Evolutionary conservation across 2,888 invertebrate genomes (phyloP).

Genomic region (Hedya salicella): DNA sequence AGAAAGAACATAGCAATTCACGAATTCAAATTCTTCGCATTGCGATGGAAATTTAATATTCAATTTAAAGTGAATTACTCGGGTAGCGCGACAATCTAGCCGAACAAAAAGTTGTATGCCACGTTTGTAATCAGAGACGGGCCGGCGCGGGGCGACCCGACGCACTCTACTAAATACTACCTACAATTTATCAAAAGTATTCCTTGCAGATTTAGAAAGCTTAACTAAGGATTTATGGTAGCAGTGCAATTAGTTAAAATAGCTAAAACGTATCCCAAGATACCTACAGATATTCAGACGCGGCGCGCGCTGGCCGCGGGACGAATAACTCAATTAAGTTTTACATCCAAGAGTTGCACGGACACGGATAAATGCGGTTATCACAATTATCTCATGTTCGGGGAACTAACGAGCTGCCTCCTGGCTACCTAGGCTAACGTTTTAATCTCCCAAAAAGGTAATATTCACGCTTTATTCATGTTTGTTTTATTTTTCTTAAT

Average conservation of each 20-base stretch:
- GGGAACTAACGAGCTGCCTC: constrained; percentile 62
- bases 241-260: constrained; percentile 43
- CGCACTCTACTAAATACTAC: constrained; percentile 23
- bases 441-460: constrained; percentile 24
- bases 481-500: neutral
- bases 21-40: constrained; percentile 57
- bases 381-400: constrained; percentile 75
- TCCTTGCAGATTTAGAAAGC: constrained; percentile 30
- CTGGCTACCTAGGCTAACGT: constrained; percentile 20
- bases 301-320: constrained; percentile 49
- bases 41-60: constrained; percentile 64
- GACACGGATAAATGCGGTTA: constrained; percentile 74
- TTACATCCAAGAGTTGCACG: constrained; percentile 70
- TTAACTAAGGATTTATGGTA: constrained; percentile 36
- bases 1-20: constrained; percentile 45
- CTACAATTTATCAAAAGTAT: constrained; percentile 40
- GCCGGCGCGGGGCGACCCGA: constrained; percentile 44
- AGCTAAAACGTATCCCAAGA: constrained; percentile 43
- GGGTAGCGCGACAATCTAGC: constrained; percentile 71
- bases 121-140: constrained; percentile 77
- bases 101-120: constrained; percentile 73
- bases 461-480: neutral
- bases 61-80: constrained; percentile 74
- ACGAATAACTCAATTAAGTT: constrained; percentile 77
- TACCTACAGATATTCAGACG: constrained; percentile 36